phyloP scores from a whole-genome alignment of 2,888 invertebrate genomes.

The Morpho helenor region DNA sequence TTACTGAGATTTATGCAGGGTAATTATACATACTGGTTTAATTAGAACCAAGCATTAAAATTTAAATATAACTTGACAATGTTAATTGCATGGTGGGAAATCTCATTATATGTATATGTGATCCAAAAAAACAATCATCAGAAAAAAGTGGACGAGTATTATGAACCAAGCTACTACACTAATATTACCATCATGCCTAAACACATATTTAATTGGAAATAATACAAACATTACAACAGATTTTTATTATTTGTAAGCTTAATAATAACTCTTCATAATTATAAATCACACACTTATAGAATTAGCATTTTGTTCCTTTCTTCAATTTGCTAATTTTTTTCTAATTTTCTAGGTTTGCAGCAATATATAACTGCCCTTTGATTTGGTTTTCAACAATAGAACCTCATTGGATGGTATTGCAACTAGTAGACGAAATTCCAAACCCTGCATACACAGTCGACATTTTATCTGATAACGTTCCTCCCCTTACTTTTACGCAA shows the following conservation, averaged over 20 bases:
- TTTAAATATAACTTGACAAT: background rate
- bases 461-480: conserved; percentile 27
- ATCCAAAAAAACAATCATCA: background rate
- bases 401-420: conserved; percentile 39
- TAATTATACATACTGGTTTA: conserved; percentile 8
- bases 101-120: no score
- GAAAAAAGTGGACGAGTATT: background rate
- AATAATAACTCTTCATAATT: no score
- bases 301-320: background rate
- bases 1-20: conserved; percentile 30
- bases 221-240: no score
- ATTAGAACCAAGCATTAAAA: background rate
- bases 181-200: no score
- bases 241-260: no score
- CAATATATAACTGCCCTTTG: conserved; percentile 28
- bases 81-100: background rate
- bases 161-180: no score
- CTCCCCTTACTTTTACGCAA: conserved; percentile 46
- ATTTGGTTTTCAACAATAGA: conserved; percentile 30
- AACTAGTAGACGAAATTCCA: conserved; percentile 42
- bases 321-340: no score
- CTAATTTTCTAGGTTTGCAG: conserved; percentile 20
- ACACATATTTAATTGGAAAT: no score
- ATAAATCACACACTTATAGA: no score
- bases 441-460: conserved; percentile 48